Conservation (phyloP, 1,140 invertebrate genomes). For the Melipona quadrifasciata region DNA sequence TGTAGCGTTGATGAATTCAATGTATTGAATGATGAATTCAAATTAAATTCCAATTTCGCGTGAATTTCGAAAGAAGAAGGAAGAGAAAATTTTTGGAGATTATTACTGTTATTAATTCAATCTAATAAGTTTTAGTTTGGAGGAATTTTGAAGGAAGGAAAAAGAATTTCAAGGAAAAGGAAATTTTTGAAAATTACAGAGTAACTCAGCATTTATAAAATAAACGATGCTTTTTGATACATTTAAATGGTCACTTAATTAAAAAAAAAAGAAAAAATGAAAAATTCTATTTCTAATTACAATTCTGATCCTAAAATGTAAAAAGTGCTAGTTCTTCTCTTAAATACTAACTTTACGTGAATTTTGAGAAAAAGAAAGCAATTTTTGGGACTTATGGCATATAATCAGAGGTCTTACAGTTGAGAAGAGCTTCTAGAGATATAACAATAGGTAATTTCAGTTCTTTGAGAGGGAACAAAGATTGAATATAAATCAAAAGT, state of each 20-base stretch:
- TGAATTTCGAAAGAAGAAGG: too few species aligned
- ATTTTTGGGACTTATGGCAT: too few species aligned
- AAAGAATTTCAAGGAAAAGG: background rate
- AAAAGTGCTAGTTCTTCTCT: too few species aligned
- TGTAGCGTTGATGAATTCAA: background rate
- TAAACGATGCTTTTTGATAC: background rate
- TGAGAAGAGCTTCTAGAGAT: background rate
- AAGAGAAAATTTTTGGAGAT: too few species aligned
- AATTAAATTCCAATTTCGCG: too few species aligned
- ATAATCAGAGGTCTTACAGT: background rate
- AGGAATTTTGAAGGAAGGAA: background rate
- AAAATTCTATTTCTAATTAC: background rate
- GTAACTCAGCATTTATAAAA: background rate
- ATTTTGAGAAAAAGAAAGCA: background rate
- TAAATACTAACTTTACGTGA: background rate
- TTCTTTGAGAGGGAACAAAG: too few species aligned
- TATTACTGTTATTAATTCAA: too few species aligned
- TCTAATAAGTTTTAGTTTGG: too few species aligned
- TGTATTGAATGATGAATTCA: too few species aligned
- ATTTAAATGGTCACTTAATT: background rate
- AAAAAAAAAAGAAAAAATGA: background rate
- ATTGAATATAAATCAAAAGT: background rate
- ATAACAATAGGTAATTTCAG: background rate
- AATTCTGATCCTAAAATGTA: too few species aligned
- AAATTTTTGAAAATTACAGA: background rate